phyloP scores from a whole-genome alignment of 92 coral and sea anemone genomes.

The Umimayanthus chanpuru region DNA sequence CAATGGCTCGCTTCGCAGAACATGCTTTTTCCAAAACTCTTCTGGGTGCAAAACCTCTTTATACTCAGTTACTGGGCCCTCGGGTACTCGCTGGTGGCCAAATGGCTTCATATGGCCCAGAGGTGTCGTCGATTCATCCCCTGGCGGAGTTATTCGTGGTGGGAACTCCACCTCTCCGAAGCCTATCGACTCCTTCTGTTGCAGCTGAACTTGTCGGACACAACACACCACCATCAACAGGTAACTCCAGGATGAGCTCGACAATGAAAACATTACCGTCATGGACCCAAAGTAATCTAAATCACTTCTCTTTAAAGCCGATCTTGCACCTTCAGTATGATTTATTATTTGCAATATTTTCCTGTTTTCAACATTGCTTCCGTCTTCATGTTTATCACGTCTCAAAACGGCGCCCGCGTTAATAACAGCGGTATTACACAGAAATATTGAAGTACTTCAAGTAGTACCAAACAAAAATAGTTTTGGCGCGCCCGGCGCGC shows the following conservation, averaged over 20 bases:
- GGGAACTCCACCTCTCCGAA: constrained; percentile 57
- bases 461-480: not conserved
- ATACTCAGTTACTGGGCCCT: constrained; percentile 87
- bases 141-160: constrained; percentile 28
- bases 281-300: not conserved
- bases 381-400: not conserved
- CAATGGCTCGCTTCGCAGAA: constrained; percentile 65
- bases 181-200: no score
- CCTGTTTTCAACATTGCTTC: not conserved
- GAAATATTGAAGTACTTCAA: not conserved
- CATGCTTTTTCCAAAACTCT: constrained; percentile 88
- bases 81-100: constrained; percentile 82
- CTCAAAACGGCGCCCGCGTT: not conserved
- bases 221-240: not conserved
- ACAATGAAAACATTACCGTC: not conserved
- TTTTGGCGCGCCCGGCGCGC: no score
- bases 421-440: not conserved
- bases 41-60: constrained; percentile 69
- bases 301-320: not conserved
- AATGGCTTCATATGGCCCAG: constrained; percentile 85
- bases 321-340: not conserved
- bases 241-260: not conserved
- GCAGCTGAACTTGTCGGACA: not conserved
- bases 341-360: not conserved
- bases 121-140: constrained; percentile 21